A percentile compares a stretch with the other conserved stretches of the same genome.
These are phyloP conservation scores for Drosophila mauritiana DNA, from an alignment of 1,140 invertebrate genomes.

Conservation along the genomic window DNA sequence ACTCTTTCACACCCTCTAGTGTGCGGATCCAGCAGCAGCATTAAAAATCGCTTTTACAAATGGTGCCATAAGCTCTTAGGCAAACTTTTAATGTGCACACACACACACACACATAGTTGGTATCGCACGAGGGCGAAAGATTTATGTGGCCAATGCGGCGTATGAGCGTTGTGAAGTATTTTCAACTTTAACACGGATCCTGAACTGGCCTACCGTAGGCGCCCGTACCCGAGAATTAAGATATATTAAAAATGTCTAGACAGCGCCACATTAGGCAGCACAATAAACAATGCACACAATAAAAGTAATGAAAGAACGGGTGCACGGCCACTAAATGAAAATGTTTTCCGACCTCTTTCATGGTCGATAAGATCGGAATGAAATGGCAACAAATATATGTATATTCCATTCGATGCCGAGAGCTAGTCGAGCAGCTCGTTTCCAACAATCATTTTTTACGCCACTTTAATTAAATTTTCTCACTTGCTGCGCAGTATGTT, in stretches of 20 bases:
- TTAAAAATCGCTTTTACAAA: conserved; percentile 82
- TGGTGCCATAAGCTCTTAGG: conserved; percentile 78
- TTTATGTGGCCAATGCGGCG: conserved; percentile 67
- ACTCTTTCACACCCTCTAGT: conserved; percentile 7
- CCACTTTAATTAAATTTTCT: conserved; percentile 57
- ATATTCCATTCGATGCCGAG: conserved; percentile 37
- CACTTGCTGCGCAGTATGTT: conserved; percentile 39
- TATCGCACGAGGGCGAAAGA: conserved; percentile 43
- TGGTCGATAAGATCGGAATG: conserved; percentile 36
- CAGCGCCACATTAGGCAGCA: conserved; percentile 56
- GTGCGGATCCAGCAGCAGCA: conserved; percentile 64
- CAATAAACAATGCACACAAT: conserved; percentile 50
- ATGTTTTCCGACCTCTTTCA: conserved; percentile 28
- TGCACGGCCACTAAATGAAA: conserved; percentile 21
- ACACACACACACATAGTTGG: conserved; percentile 32
- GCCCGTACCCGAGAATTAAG: conserved; percentile 42
- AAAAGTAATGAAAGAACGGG: conserved; percentile 36
- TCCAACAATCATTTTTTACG: conserved; percentile 31
- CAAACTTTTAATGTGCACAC: conserved; percentile 76
- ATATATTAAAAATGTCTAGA: conserved; percentile 79
- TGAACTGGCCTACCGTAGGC: conserved; percentile 21
- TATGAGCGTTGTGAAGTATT: conserved; percentile 62
- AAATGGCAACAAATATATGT: conserved; percentile 24
- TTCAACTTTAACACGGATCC: conserved; percentile 65
- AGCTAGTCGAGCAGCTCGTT: conserved; percentile 14